Conservation (phyloP, 2,888 invertebrate species). For the Monochamus alternatus region DNA sequence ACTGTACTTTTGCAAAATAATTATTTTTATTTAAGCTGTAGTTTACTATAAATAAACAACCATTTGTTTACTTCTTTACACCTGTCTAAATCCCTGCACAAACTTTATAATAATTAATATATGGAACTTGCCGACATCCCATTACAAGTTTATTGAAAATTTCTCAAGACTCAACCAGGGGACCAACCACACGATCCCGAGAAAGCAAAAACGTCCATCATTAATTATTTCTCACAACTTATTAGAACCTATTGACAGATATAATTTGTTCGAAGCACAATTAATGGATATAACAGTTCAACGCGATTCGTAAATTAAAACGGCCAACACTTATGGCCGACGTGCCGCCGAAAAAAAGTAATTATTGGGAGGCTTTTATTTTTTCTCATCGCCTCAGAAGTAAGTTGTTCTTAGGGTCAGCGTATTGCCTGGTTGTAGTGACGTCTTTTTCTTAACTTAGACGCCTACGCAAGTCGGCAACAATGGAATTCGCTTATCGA, state of each 20-base stretch:
- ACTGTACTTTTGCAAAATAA: no score
- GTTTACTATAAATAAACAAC: no score
- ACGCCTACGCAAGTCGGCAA: no score
- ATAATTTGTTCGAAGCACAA: constrained; percentile 33
- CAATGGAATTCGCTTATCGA: no score
- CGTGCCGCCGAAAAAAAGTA: background rate
- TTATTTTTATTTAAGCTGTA: no score
- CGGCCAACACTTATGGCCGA: background rate
- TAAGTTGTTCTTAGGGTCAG: no score
- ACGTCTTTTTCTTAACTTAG: no score
- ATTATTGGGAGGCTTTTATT: background rate
- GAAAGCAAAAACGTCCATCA: constrained; percentile 6
- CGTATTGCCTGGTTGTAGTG: no score
- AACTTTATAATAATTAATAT: no score
- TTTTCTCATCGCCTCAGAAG: no score
- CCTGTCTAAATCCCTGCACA: no score
- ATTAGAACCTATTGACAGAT: constrained; percentile 32
- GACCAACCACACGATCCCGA: background rate
- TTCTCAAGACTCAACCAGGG: background rate
- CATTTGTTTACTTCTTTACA: no score
- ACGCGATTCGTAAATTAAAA: constrained; percentile 17
- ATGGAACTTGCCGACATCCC: background rate
- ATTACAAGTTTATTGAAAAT: background rate
- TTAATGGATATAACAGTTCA: constrained; percentile 17
- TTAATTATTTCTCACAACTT: constrained; percentile 20